Percentiles rank a stretch among this genome's conserved stretches.
Conservation (phyloP, 2,113 vertebrate species). For the Pipra filicauda region DNA sequence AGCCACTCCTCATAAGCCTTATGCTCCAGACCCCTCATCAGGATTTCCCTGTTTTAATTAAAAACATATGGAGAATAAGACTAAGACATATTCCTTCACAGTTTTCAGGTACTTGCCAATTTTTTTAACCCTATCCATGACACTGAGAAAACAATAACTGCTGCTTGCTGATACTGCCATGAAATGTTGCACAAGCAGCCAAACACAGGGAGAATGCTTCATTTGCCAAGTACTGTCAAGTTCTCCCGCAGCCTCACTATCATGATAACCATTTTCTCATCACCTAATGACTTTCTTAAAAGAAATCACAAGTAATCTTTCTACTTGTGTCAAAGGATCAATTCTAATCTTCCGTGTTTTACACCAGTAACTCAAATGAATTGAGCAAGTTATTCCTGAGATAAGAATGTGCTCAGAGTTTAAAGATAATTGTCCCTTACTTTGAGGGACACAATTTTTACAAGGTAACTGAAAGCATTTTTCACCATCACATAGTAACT, state of each 20-base stretch:
- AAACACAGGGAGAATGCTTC: neutral
- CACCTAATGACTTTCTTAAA: neutral
- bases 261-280: neutral
- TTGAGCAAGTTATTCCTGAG: neutral
- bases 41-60: neutral
- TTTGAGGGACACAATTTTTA: neutral
- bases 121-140: neutral
- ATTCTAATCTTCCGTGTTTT: neutral
- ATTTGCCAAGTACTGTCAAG: neutral
- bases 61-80: neutral
- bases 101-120: neutral
- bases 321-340: neutral
- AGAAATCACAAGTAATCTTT: neutral
- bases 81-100: neutral
- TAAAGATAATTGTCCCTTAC: neutral
- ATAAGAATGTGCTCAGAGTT: neutral
- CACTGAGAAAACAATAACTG: neutral
- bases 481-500: neutral
- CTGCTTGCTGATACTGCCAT: rapidly evolving
- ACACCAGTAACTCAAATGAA: neutral
- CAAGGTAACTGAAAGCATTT: neutral
- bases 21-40: neutral
- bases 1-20: neutral
- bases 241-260: neutral
- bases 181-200: neutral